These are phyloP conservation scores for Polymixis lichenea DNA, from an alignment of 2,888 invertebrate genomes.

Conservation along the genomic window DNA sequence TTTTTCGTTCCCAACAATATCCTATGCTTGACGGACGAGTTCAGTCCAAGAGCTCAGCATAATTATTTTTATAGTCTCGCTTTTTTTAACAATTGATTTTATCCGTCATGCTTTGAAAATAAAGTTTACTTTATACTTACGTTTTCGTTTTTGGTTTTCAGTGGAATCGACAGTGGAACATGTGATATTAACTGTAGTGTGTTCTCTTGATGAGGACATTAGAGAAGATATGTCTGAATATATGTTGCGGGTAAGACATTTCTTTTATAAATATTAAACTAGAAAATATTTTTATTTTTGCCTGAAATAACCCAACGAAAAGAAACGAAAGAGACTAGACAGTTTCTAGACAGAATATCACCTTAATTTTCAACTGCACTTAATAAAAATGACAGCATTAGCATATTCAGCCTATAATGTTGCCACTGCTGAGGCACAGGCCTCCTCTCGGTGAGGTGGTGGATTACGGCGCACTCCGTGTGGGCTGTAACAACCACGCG, in stretches of 20 bases:
- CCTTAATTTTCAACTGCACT: too few species aligned
- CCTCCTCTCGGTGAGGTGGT: too few species aligned
- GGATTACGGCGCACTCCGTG: too few species aligned
- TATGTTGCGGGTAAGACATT: conserved; percentile 88
- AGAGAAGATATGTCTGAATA: conserved; percentile 92
- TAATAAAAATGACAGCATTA: too few species aligned
- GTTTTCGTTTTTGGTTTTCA: conserved; percentile 83
- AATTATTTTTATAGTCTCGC: not conserved
- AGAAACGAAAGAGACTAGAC: too few species aligned
- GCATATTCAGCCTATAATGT: too few species aligned
- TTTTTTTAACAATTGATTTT: not conserved
- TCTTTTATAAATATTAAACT: too few species aligned
- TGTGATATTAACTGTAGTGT: conserved; percentile 95
- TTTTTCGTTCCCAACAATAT: not conserved
- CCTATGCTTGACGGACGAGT: not conserved
- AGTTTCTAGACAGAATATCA: not conserved
- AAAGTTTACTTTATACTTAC: not conserved
- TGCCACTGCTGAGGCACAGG: too few species aligned
- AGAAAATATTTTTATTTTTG: too few species aligned
- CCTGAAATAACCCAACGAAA: not conserved
- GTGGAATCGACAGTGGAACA: conserved; percentile 96
- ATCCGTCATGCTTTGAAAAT: not conserved
- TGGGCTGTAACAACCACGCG: too few species aligned
- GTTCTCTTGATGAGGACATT: conserved; percentile 94
- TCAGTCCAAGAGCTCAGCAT: not conserved